phyloP scores from a whole-genome alignment of 2,113 vertebrate species.

The Labeo rohita region DNA sequence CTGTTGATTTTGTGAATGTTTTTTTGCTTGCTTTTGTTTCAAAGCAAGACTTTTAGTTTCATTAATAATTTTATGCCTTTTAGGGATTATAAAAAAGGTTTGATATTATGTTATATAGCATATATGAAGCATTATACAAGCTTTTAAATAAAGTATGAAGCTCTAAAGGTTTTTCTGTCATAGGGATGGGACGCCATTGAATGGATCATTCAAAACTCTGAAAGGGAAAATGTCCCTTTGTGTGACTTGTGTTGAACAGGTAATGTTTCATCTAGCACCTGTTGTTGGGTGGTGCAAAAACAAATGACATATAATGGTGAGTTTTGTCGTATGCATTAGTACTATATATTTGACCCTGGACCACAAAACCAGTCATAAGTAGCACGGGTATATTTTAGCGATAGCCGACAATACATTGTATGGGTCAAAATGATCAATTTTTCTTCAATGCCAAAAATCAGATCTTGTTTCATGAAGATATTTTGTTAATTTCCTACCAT shows the following conservation, averaged over 20 bases:
- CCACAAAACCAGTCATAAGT: no score
- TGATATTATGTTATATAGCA: not conserved
- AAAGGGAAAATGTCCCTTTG: conserved; percentile 79
- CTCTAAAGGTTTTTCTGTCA: conserved; percentile 54
- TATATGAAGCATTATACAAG: not conserved
- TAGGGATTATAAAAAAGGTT: not conserved
- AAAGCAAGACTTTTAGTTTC: not conserved
- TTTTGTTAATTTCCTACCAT: no score
- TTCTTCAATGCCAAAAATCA: no score
- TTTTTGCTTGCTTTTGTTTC: not conserved
- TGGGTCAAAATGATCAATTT: no score
- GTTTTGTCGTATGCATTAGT: not conserved
- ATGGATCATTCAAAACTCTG: conserved; percentile 97
- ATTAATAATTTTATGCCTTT: not conserved
- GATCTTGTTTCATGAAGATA: no score
- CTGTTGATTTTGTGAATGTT: not conserved
- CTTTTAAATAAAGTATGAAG: not conserved
- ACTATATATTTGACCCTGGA: not conserved
- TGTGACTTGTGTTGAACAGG: conserved; percentile 75
- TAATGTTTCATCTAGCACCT: conserved; percentile 10
- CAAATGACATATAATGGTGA: not conserved
- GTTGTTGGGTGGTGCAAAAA: conserved; percentile 6
- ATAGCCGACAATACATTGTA: no score
- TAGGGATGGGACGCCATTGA: conserved; percentile 99
- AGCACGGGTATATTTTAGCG: no score